Conservation (phyloP, 2,888 invertebrate species). For the Litoditis marina region DNA sequence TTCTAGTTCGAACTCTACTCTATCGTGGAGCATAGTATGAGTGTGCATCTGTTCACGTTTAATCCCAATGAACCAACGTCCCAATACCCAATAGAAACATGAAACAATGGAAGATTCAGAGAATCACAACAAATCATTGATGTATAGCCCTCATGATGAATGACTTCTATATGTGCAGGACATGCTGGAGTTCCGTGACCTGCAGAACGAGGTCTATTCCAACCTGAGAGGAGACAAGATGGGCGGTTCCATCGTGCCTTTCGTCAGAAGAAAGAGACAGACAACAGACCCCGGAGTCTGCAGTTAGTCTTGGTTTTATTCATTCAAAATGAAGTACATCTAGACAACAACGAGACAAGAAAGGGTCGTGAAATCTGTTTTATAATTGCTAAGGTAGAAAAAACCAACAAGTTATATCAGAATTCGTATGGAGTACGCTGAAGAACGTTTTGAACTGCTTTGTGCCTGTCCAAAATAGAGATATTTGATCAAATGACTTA, state of each 20-base stretch:
- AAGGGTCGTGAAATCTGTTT: too few species aligned
- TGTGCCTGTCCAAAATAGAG: too few species aligned
- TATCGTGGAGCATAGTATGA: too few species aligned
- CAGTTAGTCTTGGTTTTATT: too few species aligned
- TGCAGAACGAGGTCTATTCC: slow-evolving; percentile 27
- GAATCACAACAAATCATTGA: too few species aligned
- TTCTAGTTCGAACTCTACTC: too few species aligned
- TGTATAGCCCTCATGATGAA: too few species aligned
- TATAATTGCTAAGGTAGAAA: too few species aligned
- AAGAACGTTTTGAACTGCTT: not conserved
- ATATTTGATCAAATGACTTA: not conserved
- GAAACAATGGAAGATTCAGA: too few species aligned
- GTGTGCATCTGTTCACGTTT: not conserved
- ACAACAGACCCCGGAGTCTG: slow-evolving; percentile 35
- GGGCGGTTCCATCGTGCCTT: slow-evolving; percentile 30
- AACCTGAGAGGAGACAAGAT: slow-evolving; percentile 27
- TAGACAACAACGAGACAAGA: too few species aligned
- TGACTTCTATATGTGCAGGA: slow-evolving; percentile 20
- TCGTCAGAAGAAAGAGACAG: slow-evolving; percentile 38
- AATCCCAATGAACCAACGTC: not conserved
- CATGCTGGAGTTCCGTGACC: slow-evolving; percentile 35
- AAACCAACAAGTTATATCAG: too few species aligned
- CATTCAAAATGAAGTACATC: too few species aligned
- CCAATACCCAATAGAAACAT: not conserved
- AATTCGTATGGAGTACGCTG: not conserved